Conservation (phyloP, 2,113 vertebrate genomes). For the Grus americana region DNA sequence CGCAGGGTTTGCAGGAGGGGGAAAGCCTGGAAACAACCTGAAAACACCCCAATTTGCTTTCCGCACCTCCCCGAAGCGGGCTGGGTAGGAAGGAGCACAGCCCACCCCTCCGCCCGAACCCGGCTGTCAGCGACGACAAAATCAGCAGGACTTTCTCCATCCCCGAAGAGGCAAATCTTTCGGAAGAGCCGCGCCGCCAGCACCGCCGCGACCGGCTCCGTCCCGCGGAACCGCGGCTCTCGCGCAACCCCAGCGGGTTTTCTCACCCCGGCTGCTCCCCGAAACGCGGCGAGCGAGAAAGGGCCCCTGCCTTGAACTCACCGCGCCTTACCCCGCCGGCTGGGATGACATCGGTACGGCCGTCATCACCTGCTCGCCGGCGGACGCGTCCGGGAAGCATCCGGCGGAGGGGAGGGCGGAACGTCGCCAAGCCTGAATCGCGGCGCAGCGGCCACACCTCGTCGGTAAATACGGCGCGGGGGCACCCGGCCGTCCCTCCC, state of each 20-base stretch:
- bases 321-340: background rate
- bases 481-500: background rate
- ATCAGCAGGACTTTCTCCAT: rapidly evolving
- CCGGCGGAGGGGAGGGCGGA: background rate
- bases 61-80: background rate
- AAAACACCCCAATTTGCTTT: background rate
- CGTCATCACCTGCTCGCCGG: background rate
- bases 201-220: rapidly evolving
- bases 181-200: rapidly evolving
- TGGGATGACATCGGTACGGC: background rate
- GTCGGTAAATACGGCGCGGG: background rate
- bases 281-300: too few species aligned
- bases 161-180: background rate
- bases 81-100: background rate
- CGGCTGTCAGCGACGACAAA: background rate
- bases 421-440: background rate
- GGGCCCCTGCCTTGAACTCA: background rate
- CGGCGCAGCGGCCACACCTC: background rate
- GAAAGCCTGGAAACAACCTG: rapidly evolving
- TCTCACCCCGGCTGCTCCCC: background rate
- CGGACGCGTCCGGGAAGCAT: background rate
- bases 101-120: background rate
- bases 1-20: background rate
- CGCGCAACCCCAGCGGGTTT: background rate
- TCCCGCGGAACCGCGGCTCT: background rate